Evolutionary conservation across 53 echinoderm and acorn worm species (phyloP).

Genomic region (Actinopyga echinites): DNA sequence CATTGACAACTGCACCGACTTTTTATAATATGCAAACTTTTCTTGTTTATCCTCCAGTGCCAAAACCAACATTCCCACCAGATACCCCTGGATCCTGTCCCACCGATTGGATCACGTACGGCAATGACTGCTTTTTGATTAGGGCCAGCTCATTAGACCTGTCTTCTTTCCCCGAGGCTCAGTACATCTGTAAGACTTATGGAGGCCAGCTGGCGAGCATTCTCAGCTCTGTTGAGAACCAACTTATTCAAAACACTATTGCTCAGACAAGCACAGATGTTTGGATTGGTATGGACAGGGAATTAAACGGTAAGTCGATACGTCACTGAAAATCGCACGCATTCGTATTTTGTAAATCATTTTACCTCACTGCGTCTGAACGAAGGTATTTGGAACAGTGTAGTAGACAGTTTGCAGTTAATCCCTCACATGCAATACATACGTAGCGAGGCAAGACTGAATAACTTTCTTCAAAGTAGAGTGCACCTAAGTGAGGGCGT

Average conservation of each 20-base stretch:
- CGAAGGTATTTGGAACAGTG: no score
- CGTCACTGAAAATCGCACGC: not conserved
- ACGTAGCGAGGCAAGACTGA: no score
- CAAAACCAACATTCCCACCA: conserved; percentile 74
- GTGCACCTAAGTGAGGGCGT: no score
- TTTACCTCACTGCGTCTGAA: not conserved
- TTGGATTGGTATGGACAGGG: conserved; percentile 77
- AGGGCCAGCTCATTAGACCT: not conserved
- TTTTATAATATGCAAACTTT: no score
- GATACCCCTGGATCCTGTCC: conserved; percentile 79
- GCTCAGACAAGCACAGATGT: conserved; percentile 47
- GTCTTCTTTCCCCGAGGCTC: conserved; percentile 77
- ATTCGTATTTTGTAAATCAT: no score
- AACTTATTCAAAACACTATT: conserved; percentile 47
- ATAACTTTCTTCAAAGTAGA: no score
- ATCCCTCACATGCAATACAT: no score
- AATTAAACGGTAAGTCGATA: conserved; percentile 58
- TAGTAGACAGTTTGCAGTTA: no score
- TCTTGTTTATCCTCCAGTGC: conserved; percentile 35
- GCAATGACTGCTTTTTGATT: conserved; percentile 61
- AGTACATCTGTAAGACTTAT: conserved; percentile 58
- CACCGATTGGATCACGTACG: conserved; percentile 68
- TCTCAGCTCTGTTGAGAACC: conserved; percentile 64
- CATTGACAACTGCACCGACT: no score
- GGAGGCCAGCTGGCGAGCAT: conserved; percentile 71